phyloP scores from a whole-genome alignment of 2,797 vertebrate genomes.

The Spondyliosoma cantharus region DNA sequence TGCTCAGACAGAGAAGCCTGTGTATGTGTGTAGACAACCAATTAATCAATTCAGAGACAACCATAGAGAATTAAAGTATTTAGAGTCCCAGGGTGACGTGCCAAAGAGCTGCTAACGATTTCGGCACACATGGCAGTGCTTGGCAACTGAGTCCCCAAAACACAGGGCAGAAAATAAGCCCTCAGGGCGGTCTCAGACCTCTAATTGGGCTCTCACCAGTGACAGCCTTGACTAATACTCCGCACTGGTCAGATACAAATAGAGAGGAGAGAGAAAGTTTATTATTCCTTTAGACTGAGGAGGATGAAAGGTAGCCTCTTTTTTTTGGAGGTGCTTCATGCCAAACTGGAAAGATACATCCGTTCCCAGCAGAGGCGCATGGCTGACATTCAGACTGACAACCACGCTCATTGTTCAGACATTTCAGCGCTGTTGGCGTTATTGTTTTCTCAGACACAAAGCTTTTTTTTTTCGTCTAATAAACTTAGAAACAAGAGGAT shows the following conservation, averaged over 20 bases:
- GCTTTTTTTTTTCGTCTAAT: conserved; percentile 39
- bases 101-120: conserved; percentile 80
- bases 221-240: conserved; percentile 62
- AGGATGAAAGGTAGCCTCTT: conserved; percentile 66
- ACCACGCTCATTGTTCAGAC: conserved; percentile 55
- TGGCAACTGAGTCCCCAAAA: conserved; percentile 78
- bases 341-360: conserved; percentile 61
- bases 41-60: conserved; percentile 80
- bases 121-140: conserved; percentile 73
- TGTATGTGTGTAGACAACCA: conserved; percentile 75
- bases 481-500: conserved; percentile 42
- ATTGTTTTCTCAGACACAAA: conserved; percentile 50
- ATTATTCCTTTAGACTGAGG: conserved; percentile 62
- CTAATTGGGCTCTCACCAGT: conserved; percentile 79
- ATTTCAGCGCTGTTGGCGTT: conserved; percentile 39
- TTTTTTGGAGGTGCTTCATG: conserved; percentile 46
- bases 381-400: conserved; percentile 60
- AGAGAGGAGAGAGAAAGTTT: conserved; percentile 69
- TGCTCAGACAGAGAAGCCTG: conserved; percentile 50
- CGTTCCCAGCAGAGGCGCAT: conserved; percentile 58
- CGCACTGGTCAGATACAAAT: conserved; percentile 67
- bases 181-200: conserved; percentile 61
- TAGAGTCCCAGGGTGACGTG: conserved; percentile 69
- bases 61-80: conserved; percentile 73
- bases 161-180: conserved; percentile 72